Evolutionary conservation across 2,888 invertebrate genomes (phyloP).

Genomic region (Flabesymbios commensalis): DNA sequence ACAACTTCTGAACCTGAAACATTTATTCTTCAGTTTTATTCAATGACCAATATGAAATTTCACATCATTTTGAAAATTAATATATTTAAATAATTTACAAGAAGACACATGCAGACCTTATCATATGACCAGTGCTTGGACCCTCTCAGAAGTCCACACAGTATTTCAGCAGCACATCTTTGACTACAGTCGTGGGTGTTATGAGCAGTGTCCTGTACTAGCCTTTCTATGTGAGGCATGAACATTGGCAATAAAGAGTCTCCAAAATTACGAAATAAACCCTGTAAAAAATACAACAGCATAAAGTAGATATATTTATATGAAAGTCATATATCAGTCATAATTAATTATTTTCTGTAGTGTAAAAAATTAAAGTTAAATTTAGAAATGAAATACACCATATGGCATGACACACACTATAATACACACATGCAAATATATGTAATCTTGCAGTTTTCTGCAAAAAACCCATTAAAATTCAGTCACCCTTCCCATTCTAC

Average conservation of each 20-base stretch:
- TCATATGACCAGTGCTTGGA: slow-evolving; percentile 79
- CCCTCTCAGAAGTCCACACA: slow-evolving; percentile 78
- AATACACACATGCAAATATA: too few species aligned
- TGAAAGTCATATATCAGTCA: neutral
- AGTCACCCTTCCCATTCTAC: too few species aligned
- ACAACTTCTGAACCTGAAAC: slow-evolving; percentile 61
- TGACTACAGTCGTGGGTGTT: slow-evolving; percentile 78
- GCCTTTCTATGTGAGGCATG: slow-evolving; percentile 69
- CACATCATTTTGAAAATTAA: too few species aligned
- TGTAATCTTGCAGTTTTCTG: too few species aligned
- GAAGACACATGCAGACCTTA: too few species aligned
- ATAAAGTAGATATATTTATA: neutral
- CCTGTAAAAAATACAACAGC: slow-evolving; percentile 48
- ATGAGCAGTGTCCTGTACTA: slow-evolving; percentile 65
- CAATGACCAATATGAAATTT: too few species aligned
- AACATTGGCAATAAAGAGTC: slow-evolving; percentile 70
- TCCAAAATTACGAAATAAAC: slow-evolving; percentile 79
- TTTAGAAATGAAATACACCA: too few species aligned
- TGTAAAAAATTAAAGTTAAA: too few species aligned
- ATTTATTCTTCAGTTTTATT: neutral
- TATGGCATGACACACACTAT: too few species aligned
- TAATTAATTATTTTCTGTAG: too few species aligned
- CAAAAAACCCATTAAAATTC: too few species aligned
- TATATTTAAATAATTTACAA: too few species aligned
- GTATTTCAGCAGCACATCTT: slow-evolving; percentile 80